Evolutionary conservation across 2,113 vertebrate species (phyloP).

Genomic region (Theristicus caerulescens): DNA sequence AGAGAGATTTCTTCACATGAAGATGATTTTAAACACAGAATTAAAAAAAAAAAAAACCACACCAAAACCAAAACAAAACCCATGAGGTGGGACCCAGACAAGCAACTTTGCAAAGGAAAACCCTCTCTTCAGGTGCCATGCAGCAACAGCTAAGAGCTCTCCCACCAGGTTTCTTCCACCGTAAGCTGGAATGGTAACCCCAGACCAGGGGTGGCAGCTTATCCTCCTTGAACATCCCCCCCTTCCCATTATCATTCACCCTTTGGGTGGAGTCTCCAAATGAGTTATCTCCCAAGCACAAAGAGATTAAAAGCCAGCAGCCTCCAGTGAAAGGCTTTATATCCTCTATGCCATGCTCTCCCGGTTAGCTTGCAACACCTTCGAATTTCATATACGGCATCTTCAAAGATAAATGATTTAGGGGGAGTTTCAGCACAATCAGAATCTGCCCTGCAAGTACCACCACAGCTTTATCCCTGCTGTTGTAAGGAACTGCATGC

Average conservation of each 20-base stretch:
- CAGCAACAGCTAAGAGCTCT: neutral
- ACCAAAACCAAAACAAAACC: neutral
- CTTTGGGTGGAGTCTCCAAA: neutral
- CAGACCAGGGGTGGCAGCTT: neutral
- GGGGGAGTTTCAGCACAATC: neutral
- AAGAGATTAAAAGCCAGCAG: neutral
- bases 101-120: neutral
- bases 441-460: neutral
- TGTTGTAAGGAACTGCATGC: neutral
- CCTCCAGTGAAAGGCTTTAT: neutral
- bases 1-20: neutral
- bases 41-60: neutral
- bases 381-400: neutral
- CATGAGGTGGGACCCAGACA: neutral
- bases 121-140: rapidly evolving
- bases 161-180: neutral
- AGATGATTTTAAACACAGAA: neutral
- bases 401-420: neutral
- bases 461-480: neutral
- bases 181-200: neutral
- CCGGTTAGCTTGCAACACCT: neutral
- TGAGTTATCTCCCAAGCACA: neutral
- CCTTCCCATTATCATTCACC: neutral
- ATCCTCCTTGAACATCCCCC: neutral
- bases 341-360: neutral